A percentile compares a stretch with the other conserved stretches of the same genome.
Evolutionary conservation across 2,888 invertebrate genomes (phyloP).

Genomic region (Myopa testacea): DNA sequence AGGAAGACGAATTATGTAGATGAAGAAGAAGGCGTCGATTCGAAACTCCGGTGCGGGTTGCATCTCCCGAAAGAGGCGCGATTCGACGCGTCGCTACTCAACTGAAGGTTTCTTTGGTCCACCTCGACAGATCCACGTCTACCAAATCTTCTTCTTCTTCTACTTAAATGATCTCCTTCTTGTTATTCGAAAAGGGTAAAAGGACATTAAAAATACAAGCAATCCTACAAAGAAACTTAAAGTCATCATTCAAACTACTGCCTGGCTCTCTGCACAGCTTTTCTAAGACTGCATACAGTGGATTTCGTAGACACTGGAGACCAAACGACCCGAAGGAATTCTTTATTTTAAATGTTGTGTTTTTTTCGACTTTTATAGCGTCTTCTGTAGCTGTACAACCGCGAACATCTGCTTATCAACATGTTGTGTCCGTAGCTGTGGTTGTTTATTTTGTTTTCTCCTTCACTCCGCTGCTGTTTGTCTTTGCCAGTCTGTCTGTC

Average conservation of each 20-base stretch:
- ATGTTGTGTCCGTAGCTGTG: background rate
- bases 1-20: no score
- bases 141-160: background rate
- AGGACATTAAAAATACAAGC: background rate
- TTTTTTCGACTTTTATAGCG: background rate
- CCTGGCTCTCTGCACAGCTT: background rate
- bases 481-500: constrained; percentile 8
- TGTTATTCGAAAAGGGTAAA: background rate
- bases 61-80: constrained; percentile 40
- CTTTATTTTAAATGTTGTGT: no score
- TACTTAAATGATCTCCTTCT: background rate
- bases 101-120: background rate
- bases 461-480: constrained; percentile 22
- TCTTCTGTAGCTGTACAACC: background rate
- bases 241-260: constrained; percentile 32
- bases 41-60: constrained; percentile 51
- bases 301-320: background rate
- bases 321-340: background rate
- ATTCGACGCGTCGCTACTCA: background rate
- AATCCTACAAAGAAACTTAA: background rate
- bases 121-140: background rate
- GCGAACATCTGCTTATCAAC: constrained; percentile 34
- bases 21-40: constrained; percentile 40
- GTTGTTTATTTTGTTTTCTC: background rate
- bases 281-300: background rate